Evolutionary conservation across 2,888 invertebrate genomes (phyloP).

Genomic region (Lepidochrysops patricia): DNA sequence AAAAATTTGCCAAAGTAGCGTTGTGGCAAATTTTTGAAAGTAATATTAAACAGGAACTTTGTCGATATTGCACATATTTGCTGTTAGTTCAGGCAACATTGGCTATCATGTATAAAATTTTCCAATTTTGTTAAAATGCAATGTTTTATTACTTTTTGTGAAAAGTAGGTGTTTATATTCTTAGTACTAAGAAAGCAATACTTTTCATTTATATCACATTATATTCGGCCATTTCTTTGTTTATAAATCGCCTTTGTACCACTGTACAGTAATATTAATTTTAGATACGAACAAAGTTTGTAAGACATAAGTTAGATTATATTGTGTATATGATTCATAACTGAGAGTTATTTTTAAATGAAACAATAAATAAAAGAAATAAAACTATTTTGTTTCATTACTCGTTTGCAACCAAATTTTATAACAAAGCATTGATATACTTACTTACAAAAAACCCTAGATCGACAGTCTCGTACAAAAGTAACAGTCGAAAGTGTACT

Average conservation of each 20-base stretch:
- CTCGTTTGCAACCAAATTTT: background rate
- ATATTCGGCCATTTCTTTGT: background rate
- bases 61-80: too few species aligned
- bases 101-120: too few species aligned
- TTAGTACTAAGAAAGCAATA: background rate
- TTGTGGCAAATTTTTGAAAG: too few species aligned
- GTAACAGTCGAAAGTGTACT: too few species aligned
- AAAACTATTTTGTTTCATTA: constrained; percentile 15
- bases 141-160: too few species aligned
- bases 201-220: background rate
- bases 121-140: too few species aligned
- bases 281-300: constrained; percentile 50
- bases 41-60: too few species aligned
- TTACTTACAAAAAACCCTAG: too few species aligned
- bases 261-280: constrained; percentile 30
- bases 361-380: constrained; percentile 43
- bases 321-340: constrained; percentile 31
- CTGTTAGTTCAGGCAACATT: too few species aligned
- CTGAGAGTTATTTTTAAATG: constrained; percentile 54
- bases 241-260: background rate
- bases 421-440: too few species aligned
- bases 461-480: too few species aligned
- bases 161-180: background rate
- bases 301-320: constrained; percentile 38
- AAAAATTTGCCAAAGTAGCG: too few species aligned